These are phyloP conservation scores for Brachionichthys hirsutus DNA, from an alignment of 2,113 vertebrate genomes.

Conservation along the genomic window DNA sequence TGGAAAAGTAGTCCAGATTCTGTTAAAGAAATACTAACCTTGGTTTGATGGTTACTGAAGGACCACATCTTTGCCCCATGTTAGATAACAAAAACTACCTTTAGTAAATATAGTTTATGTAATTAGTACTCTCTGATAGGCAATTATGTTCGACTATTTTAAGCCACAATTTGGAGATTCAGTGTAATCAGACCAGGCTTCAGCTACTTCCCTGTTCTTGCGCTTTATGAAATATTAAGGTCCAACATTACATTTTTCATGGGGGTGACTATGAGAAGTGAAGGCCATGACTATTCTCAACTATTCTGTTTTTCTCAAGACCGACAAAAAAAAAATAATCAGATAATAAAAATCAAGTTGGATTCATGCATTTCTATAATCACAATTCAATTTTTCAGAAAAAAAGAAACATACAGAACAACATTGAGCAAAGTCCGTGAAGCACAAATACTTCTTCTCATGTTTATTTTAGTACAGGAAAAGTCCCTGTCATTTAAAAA, in stretches of 20 bases:
- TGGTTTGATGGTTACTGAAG: background rate
- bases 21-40: background rate
- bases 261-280: conserved; percentile 58
- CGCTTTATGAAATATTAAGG: conserved; percentile 67
- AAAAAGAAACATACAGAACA: background rate
- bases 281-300: conserved; percentile 35
- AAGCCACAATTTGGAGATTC: conserved; percentile 39
- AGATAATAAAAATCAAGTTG: background rate
- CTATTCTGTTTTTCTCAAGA: conserved; percentile 3
- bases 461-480: background rate
- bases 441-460: background rate
- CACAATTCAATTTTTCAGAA: no score
- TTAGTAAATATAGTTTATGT: conserved; percentile 26
- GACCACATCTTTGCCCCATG: background rate
- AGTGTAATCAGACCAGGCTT: conserved; percentile 37
- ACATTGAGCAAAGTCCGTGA: background rate
- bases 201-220: conserved; percentile 44
- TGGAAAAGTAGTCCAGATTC: background rate
- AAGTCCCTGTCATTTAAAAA: background rate
- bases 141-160: conserved; percentile 41
- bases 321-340: background rate
- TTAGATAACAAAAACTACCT: conserved; percentile 16
- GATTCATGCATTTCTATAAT: background rate
- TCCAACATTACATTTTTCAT: conserved; percentile 68
- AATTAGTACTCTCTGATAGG: conserved; percentile 37